Conservation (phyloP, 2,888 invertebrate species). For the Leptopterna dolabrata region DNA sequence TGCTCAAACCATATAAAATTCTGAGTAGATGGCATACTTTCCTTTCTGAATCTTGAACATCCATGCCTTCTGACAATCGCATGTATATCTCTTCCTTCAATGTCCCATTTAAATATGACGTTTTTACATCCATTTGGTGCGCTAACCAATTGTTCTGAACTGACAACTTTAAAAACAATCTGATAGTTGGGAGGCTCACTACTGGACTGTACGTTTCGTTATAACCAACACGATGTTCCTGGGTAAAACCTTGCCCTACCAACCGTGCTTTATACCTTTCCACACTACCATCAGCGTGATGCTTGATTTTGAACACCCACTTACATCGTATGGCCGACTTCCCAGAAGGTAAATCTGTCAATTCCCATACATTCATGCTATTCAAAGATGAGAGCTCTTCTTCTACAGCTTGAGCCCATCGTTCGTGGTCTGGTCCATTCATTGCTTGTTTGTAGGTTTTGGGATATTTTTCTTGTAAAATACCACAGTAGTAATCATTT, state of each 20-base stretch:
- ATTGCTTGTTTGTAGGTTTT: background rate
- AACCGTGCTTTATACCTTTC: background rate
- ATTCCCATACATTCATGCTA: background rate
- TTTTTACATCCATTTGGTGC: background rate
- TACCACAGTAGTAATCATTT: background rate
- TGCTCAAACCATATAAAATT: background rate
- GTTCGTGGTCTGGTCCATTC: background rate
- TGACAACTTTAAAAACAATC: background rate
- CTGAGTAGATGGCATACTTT: background rate
- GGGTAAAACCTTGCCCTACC: background rate
- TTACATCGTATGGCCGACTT: background rate
- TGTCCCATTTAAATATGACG: background rate
- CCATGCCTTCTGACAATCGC: background rate
- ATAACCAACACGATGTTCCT: background rate
- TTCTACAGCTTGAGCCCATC: background rate
- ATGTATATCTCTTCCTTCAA: background rate
- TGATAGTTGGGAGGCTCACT: background rate
- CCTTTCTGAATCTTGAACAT: background rate
- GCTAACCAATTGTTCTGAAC: background rate
- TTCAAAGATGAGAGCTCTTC: background rate
- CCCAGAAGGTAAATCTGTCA: background rate
- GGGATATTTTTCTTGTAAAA: background rate
- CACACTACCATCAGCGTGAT: background rate
- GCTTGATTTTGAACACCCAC: constrained; percentile 2
- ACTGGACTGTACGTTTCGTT: background rate